Percentiles rank a stretch among this genome's conserved stretches.
Evolutionary conservation across 2,113 vertebrate species (phyloP).

Genomic region (human): DNA sequence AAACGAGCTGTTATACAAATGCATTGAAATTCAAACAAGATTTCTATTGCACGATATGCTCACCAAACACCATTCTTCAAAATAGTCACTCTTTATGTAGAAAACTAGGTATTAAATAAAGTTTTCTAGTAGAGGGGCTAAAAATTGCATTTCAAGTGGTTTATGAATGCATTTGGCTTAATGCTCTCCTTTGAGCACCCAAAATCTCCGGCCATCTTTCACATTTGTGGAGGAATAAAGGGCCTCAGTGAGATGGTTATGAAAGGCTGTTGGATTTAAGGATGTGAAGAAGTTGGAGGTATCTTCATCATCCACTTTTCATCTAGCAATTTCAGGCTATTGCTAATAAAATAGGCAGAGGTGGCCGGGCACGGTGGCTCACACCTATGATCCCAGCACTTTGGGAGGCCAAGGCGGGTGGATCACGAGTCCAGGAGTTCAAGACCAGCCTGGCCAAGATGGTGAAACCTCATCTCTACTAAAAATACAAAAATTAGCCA

Average conservation of each 20-base stretch:
- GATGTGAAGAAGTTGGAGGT: not conserved
- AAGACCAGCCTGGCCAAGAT: too few species aligned
- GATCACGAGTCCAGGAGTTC: too few species aligned
- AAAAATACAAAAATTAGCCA: too few species aligned
- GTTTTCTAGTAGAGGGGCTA: not conserved
- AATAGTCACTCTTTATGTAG: not conserved
- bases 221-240: not conserved
- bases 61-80: not conserved
- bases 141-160: not conserved
- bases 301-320: not conserved
- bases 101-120: not conserved
- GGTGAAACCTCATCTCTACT: too few species aligned
- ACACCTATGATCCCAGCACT: too few species aligned
- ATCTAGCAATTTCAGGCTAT: not conserved
- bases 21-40: not conserved
- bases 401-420: too few species aligned
- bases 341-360: not conserved
- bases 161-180: not conserved
- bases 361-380: too few species aligned
- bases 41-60: not conserved
- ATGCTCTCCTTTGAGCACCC: too few species aligned
- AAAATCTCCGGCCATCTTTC: not conserved
- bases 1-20: not conserved
- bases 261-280: not conserved
- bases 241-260: not conserved